A percentile compares a stretch with the other conserved stretches of the same genome.
Evolutionary conservation across 2,797 vertebrate genomes (phyloP).

Genomic region (Tympanoctomys barrerae): DNA sequence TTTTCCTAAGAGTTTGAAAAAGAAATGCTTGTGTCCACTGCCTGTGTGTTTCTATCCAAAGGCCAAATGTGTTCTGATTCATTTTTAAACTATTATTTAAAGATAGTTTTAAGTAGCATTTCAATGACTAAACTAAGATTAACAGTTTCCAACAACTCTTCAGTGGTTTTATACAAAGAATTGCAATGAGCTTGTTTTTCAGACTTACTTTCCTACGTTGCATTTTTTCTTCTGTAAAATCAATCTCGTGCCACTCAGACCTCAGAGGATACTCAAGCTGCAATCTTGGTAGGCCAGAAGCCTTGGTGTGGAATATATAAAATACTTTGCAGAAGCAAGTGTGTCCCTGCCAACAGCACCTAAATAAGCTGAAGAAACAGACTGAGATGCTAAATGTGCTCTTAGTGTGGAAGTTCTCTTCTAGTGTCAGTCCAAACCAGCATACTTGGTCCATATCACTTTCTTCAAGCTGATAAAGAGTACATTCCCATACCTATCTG

Average conservation of each 20-base stretch:
- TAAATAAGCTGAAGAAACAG: not conserved
- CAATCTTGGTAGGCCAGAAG: conserved; percentile 42
- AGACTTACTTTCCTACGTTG: not conserved
- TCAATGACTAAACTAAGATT: not conserved
- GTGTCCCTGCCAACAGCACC: not conserved
- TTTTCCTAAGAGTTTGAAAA: conserved; percentile 7
- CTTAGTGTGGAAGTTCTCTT: not conserved
- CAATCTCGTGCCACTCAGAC: conserved; percentile 17
- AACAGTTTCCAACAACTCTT: conserved; percentile 38
- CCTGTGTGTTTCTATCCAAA: not conserved
- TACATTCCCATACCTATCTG: not conserved
- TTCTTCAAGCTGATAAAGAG: not conserved
- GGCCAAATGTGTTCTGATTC: not conserved
- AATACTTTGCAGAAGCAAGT: conserved; percentile 45
- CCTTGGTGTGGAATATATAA: conserved; percentile 13
- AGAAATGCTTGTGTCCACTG: not conserved
- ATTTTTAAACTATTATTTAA: conserved; percentile 45
- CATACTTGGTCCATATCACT: not conserved
- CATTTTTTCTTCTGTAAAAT: conserved; percentile 53
- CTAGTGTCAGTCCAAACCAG: not conserved
- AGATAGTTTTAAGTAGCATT: conserved; percentile 2
- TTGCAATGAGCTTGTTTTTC: not conserved
- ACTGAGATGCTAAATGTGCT: not conserved
- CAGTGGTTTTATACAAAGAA: conserved; percentile 42
- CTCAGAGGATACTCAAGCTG: conserved; percentile 14